Evolutionary conservation across 2,797 vertebrate genomes (phyloP).

Genomic region (Paedocypris micromegethes): DNA sequence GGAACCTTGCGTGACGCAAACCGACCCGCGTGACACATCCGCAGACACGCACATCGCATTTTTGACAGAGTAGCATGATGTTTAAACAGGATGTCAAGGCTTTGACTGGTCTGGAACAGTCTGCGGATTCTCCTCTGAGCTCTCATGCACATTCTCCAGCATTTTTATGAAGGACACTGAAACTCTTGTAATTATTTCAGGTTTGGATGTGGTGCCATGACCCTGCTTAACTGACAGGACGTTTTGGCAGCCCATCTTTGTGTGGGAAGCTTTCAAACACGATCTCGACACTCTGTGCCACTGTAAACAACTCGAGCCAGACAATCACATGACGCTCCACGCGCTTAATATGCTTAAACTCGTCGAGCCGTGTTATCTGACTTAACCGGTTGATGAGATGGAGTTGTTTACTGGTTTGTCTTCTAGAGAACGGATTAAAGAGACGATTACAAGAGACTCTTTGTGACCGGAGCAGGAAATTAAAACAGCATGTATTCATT

Average conservation of each 20-base stretch:
- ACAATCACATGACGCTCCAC: slow-evolving; percentile 5
- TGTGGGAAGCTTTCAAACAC: slow-evolving; percentile 30
- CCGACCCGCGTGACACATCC: slow-evolving; percentile 19
- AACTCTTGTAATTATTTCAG: too few relatives aligned
- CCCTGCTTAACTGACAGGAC: slow-evolving; percentile 10
- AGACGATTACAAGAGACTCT: slow-evolving; percentile 1
- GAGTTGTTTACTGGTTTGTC: neutral
- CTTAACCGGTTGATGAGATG: neutral
- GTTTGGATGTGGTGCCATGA: neutral
- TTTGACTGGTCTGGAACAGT: neutral
- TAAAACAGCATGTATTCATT: neutral
- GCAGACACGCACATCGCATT: slow-evolving; percentile 29
- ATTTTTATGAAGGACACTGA: too few relatives aligned
- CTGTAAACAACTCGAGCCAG: neutral
- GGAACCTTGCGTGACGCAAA: slow-evolving; percentile 35
- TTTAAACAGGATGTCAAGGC: neutral
- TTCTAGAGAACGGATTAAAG: neutral
- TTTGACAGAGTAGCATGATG: slow-evolving; percentile 13
- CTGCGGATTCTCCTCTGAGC: too few relatives aligned
- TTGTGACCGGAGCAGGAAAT: slow-evolving; percentile 12
- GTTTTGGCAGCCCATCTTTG: slow-evolving; percentile 1
- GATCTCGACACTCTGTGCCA: slow-evolving; percentile 21
- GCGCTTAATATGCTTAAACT: neutral
- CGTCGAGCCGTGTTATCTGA: slow-evolving; percentile 6
- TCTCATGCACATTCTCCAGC: too few relatives aligned